These are phyloP conservation scores for Drosophila prolongata DNA, from an alignment of 2,888 invertebrate species.

Conservation along the genomic window DNA sequence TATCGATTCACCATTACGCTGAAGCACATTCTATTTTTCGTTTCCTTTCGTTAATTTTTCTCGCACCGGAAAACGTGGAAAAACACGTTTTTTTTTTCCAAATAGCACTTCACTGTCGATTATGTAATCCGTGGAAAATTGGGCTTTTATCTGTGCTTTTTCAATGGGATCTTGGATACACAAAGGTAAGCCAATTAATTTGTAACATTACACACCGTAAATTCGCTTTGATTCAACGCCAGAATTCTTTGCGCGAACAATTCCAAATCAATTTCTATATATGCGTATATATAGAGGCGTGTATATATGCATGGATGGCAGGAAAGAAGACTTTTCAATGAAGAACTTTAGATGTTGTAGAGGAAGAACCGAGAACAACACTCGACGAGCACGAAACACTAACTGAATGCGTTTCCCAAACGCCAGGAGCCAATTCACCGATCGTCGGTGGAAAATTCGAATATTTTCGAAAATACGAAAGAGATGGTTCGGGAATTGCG, in stretches of 20 bases:
- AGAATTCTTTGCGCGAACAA: slow-evolving; percentile 46
- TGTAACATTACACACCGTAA: slow-evolving; percentile 46
- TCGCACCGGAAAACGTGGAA: slow-evolving; percentile 67
- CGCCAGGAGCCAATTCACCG: slow-evolving; percentile 48
- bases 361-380: slow-evolving; percentile 84
- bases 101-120: slow-evolving; percentile 38
- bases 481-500: slow-evolving; percentile 2
- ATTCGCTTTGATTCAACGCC: slow-evolving; percentile 39
- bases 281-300: slow-evolving; percentile 50
- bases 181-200: slow-evolving; percentile 45
- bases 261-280: slow-evolving; percentile 65
- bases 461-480: slow-evolving; percentile 33
- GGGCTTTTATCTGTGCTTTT: slow-evolving; percentile 16
- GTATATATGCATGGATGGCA: slow-evolving; percentile 57
- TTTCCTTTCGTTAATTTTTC: slow-evolving; percentile 11
- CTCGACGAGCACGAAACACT: slow-evolving; percentile 85
- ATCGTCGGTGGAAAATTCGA: slow-evolving; percentile 39
- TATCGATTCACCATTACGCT: slow-evolving; percentile 47
- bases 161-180: slow-evolving; percentile 39
- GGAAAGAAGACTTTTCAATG: slow-evolving; percentile 70
- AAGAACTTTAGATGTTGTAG: slow-evolving; percentile 81
- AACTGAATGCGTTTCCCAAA: slow-evolving; percentile 74
- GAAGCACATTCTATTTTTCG: slow-evolving; percentile 43
- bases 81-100: slow-evolving; percentile 63
- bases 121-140: slow-evolving; percentile 49